Percentiles rank a stretch among this genome's conserved stretches.
phyloP scores from a whole-genome alignment of 2,113 vertebrate species.

The Eleginops maclovinus region DNA sequence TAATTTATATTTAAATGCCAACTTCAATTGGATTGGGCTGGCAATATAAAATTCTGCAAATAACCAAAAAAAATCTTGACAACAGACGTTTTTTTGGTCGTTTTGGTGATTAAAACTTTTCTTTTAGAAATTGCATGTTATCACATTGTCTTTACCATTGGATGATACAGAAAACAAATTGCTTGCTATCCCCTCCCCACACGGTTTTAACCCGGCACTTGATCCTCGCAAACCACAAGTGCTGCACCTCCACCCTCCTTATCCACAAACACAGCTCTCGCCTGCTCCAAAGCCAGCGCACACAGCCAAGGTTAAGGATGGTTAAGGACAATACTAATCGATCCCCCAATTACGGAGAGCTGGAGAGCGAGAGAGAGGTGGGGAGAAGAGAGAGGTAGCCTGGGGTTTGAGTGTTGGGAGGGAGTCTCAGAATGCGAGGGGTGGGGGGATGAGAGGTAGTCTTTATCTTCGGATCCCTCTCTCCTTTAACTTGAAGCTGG shows the following conservation, averaged over 20 bases:
- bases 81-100: neutral
- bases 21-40: neutral
- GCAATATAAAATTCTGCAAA: neutral
- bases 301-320: constrained; percentile 72
- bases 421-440: constrained; percentile 58
- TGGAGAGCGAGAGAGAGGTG: constrained; percentile 53
- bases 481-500: constrained; percentile 79
- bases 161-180: neutral
- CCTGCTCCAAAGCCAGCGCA: constrained; percentile 51
- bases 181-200: neutral
- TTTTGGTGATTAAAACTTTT: no score
- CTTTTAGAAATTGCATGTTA: neutral
- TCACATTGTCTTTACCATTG: neutral
- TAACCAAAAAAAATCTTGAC: neutral
- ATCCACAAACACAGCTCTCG: constrained; percentile 28
- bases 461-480: constrained; percentile 77
- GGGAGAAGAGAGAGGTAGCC: constrained; percentile 62
- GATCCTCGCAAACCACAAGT: constrained; percentile 45
- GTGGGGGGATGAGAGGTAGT: constrained; percentile 58
- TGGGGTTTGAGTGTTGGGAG: constrained; percentile 57
- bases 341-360: constrained; percentile 78
- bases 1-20: neutral
- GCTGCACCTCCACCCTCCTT: constrained; percentile 42
- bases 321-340: constrained; percentile 80
- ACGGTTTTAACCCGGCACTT: constrained; percentile 40